Conservation (phyloP, 2,888 invertebrate species). For the Eristalinus aeneus region DNA sequence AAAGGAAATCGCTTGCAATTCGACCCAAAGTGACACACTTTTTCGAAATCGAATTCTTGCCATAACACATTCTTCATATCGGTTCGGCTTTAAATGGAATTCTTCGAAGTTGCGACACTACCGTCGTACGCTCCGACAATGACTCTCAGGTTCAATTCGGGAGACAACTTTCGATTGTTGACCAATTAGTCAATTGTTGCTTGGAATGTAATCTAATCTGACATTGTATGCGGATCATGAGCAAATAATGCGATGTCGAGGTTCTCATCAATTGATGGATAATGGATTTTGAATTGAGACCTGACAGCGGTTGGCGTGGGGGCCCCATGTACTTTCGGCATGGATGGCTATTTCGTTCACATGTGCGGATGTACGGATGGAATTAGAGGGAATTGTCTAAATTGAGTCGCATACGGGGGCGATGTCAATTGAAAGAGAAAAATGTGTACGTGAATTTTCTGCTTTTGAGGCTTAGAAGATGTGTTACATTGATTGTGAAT, state of each 20-base stretch:
- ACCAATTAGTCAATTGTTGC: constrained; percentile 47
- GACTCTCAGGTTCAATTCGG: constrained; percentile 23
- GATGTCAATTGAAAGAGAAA: constrained; percentile 21
- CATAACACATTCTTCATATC: constrained; percentile 28
- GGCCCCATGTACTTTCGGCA: not conserved
- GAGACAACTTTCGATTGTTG: constrained; percentile 60
- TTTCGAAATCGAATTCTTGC: constrained; percentile 57
- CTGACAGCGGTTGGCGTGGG: not conserved
- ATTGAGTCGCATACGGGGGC: not conserved
- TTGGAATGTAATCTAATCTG: constrained; percentile 54
- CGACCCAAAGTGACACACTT: constrained; percentile 49
- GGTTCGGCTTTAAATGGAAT: constrained; percentile 41
- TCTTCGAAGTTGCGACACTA: constrained; percentile 17
- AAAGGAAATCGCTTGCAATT: constrained; percentile 44
- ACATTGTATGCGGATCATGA: constrained; percentile 51
- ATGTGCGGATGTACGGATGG: not conserved
- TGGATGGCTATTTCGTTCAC: not conserved
- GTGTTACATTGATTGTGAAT: constrained; percentile 23
- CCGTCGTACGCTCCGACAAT: not conserved
- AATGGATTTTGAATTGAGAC: constrained; percentile 53
- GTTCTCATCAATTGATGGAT: constrained; percentile 45
- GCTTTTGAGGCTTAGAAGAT: constrained; percentile 5
- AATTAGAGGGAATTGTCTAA: not conserved
- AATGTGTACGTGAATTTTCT: constrained; percentile 22
- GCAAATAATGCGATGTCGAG: constrained; percentile 28